These are phyloP conservation scores for Trichopria drosophilae DNA, from an alignment of 2,888 invertebrate genomes.

Conservation along the genomic window DNA sequence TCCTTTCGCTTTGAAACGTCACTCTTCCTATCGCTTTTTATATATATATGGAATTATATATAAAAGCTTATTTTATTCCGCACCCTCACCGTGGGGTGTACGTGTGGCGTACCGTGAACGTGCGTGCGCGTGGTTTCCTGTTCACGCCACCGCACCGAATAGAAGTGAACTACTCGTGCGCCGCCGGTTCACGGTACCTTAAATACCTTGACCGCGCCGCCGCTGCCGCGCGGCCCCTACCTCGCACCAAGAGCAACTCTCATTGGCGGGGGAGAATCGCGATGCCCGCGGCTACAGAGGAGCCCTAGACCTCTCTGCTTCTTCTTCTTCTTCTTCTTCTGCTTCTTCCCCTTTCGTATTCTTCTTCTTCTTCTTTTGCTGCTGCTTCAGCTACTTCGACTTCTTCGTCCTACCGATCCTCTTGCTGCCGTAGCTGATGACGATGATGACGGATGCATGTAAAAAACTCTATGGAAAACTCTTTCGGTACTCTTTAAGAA, in stretches of 20 bases:
- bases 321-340: conserved; percentile 7
- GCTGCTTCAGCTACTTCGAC: too few species aligned
- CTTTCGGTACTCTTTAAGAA: too few species aligned
- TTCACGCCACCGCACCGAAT: conserved; percentile 59
- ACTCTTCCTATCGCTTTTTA: too few species aligned
- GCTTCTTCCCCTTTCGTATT: conserved; percentile 21
- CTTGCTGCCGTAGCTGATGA: too few species aligned
- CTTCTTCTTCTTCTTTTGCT: too few species aligned
- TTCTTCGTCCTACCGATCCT: too few species aligned
- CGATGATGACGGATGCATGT: too few species aligned
- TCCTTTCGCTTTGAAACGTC: conserved; percentile 34
- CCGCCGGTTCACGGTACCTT: conserved; percentile 65
- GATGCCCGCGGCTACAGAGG: conserved; percentile 41
- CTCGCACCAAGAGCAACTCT: conserved; percentile 60
- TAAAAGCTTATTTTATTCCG: too few species aligned
- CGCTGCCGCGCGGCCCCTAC: conserved; percentile 58
- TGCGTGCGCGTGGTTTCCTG: conserved; percentile 31
- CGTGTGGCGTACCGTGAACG: too few species aligned
- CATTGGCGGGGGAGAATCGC: conserved; percentile 53
- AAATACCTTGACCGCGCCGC: conserved; percentile 65
- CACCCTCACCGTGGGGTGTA: conserved; percentile 41
- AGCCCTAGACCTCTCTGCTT: conserved; percentile 29
- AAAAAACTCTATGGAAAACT: too few species aligned
- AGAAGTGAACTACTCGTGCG: conserved; percentile 67
- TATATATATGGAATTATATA: too few species aligned